Evolutionary conservation across 2,113 vertebrate genomes (phyloP).

Genomic region (Austrofundulus limnaeus): DNA sequence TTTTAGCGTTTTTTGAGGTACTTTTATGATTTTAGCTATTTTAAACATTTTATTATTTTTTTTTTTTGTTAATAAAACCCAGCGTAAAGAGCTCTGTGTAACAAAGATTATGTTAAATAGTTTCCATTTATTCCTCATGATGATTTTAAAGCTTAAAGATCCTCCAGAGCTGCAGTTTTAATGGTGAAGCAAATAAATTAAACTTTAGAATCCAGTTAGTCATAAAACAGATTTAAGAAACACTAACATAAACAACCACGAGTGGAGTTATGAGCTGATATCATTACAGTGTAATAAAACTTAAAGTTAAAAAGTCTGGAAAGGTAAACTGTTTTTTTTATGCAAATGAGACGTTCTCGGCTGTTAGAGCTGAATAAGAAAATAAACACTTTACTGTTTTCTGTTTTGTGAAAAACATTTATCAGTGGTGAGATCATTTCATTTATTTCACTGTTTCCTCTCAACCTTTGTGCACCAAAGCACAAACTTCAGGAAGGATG

Average conservation of each 20-base stretch:
- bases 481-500: conserved; percentile 4
- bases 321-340: conserved; percentile 17
- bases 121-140: not conserved
- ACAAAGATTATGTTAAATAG: no score
- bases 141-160: no score
- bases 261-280: not conserved
- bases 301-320: conserved; percentile 5
- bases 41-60: no score
- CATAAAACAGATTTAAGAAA: not conserved
- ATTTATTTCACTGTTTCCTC: not conserved
- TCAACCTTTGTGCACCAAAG: not conserved
- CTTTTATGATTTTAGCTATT: no score
- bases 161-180: not conserved
- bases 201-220: not conserved
- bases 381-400: conserved; percentile 15
- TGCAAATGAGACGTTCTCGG: conserved; percentile 37
- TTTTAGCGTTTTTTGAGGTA: no score
- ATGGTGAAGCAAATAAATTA: not conserved
- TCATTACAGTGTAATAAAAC: conserved; percentile 6
- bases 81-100: no score
- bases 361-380: conserved; percentile 27
- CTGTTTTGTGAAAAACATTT: not conserved
- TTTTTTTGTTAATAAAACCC: no score
- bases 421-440: not conserved
- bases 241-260: not conserved